Base-by-base conservation (phyloP, 2,797 vertebrate species). In the Euphonia xanthogaster region DNA sequence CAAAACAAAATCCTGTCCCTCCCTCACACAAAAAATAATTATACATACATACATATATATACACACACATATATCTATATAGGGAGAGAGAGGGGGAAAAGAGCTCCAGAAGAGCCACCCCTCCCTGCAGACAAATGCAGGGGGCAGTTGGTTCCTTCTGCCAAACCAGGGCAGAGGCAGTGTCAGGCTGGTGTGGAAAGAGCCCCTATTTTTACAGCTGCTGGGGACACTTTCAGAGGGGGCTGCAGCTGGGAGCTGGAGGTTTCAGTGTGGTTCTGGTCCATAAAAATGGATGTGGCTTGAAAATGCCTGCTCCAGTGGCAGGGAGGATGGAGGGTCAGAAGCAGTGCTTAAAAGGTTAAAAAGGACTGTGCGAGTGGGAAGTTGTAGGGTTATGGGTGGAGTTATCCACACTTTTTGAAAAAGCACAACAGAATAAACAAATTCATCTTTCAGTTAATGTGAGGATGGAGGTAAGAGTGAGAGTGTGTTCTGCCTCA, bases 291-390 rank as follows among this genome's bases (percentile, higher is more conserved):
- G 92, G 87, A 92, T 24, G 47, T 65, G 89, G 66, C 65, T 91
- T 63, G 70, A 54, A 78, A 76, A 89, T 7, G 77, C 54, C 72
- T 72, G 78, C 18, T 62, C 50, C 66, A 53, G 70, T 28, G 68
- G 81, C 75, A 47, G 54, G 15, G 76, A 85, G 90, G 55, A 14
- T 57, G 76, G 84, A 51, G 66, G 91, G 81, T 79, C 82, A 90
- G 82, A 57, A 81, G 53, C 94, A 94, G 97, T 73, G 90, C 95
- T 95, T 90, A 96, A 96, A 79, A 96, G 97, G 97, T 97, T 97
- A 97, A 97, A 97, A 89, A 89, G 73, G 75, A 97, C 66, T 60
- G 50, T 78, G 73, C 53, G 88, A 92, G 74, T 84, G 96, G 94
- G 93, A 87, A 90, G 88, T 62, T 96, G 85, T 45, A 76, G 88